Base-by-base conservation (phyloP, 2,797 vertebrate genomes). In the Tolypeutes matacus region DNA sequence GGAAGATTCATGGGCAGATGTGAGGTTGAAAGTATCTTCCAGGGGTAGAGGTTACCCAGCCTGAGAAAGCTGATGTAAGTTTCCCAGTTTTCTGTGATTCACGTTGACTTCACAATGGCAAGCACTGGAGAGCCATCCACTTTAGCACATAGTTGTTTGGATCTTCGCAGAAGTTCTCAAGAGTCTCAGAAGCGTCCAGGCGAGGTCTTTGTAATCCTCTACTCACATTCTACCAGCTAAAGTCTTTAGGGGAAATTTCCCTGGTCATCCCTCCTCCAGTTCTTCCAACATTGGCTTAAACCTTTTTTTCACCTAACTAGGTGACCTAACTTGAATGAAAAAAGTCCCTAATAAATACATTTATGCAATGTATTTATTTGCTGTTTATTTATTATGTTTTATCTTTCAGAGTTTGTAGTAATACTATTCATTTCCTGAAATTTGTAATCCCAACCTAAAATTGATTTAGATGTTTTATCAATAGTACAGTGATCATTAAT, bases 341-440 rank as follows among this genome's bases (percentile, higher is more conserved):
- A 51, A 82, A n/a, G 3, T 51, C 39, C 86, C 7, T 81, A 80
- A 83, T 65, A 9, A 78, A 7, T 64, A 20, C 51, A 51, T 93
- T 18, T 10, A 91, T 49, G 25, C 3, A 31, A 87, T 49, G 20
- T 2, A 31, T 82, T 25, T 42, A 82, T 46, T 5, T 49, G 53
- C n/a, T 42, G 49, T 46, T 5, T 49, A 53, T 34, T 56, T 90
- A 73, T 4, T 77, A 20, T 56, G 10, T 42, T 88, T 87, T 77
- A 60, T 73, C 27, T 85, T 85, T 73, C 21, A 82, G 46, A 73
- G 6, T 89, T 86, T 86, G 39, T 2, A 39, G 20, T 84, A 84
- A 81, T 42, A 64, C 42, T 62, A 31, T 5, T 2, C 70, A n/a
- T 17, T 29, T 2, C 29, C 2, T 75, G 12, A 75, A 95, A 60